Base-by-base conservation (phyloP, 2,113 vertebrate species). In the Chlamydotis undulata region DNA sequence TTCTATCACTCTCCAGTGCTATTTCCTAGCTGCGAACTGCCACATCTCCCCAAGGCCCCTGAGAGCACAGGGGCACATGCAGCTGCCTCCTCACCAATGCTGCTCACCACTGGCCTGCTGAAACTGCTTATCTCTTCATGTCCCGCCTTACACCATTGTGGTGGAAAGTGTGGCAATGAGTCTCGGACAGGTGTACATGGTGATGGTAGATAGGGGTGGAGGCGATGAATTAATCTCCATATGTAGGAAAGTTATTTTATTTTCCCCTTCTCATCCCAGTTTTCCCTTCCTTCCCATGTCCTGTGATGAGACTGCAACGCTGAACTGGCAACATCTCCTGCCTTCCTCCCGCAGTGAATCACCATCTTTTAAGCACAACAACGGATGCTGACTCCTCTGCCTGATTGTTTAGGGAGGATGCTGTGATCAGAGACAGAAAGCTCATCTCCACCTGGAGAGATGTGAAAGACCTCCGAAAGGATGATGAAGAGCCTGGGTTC, bases 21-120 rank as follows among this genome's bases (percentile, higher is more conserved):
- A 4, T 61, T 85, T 83, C 37, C 24, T 19, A 67, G 35, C 19
- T 53, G 75, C 22, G 37, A 55, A 57, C n/a, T 2, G 3, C 25
- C 25, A 7, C 6, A 1, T 59, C 6, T 85, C 6, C 21, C 56
- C 8, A 75, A 2, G 65, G 60, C 6, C 4, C 5, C 19, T 63
- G 31, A 41, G 79, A 79, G 39, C 33, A 52, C 61, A 76, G 5
- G 15, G 61, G 47, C 41, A 52, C 5, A 9, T 21, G 45, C 9
- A 61, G 49, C 29, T 90, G 57, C 26, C 35, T 83, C 19, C 45
- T 74, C 23, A 39, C 65, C n/a, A 49, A 3, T 19, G 25, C 56
- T 11, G 19, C 26, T 55, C 2, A 0, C 25, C 0, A 0, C 26
- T 37, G 45, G 12, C 45, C 24, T 88, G 37, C 24, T 57, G 56